phyloP scores from a whole-genome alignment of 2,113 vertebrate genomes.

The Tapirus terrestris region DNA sequence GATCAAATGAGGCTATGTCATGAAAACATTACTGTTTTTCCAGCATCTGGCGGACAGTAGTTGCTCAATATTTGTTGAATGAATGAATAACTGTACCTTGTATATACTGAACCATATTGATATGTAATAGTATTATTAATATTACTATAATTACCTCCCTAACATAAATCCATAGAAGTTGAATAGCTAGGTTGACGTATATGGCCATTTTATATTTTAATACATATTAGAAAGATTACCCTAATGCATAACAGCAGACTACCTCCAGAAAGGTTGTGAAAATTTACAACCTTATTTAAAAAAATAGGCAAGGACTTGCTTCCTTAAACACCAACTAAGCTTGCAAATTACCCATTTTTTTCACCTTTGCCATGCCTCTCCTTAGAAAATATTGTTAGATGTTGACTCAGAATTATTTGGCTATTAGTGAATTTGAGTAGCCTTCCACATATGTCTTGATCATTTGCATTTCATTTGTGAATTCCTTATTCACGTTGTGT shows the following conservation, averaged over 20 bases:
- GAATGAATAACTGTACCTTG: not conserved
- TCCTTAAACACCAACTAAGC: not conserved
- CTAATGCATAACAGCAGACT: not conserved
- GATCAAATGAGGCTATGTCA: not conserved
- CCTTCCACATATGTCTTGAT: not conserved
- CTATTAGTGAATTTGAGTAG: not conserved
- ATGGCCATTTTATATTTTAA: not conserved
- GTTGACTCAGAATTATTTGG: not conserved
- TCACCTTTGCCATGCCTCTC: not conserved
- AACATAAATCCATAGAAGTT: not conserved
- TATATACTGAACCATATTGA: not conserved
- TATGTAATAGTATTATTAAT: not conserved
- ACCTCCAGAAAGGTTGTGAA: not conserved
- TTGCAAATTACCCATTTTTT: not conserved
- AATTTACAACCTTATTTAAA: conserved; percentile 3
- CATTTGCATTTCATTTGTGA: not conserved
- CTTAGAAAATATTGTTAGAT: not conserved
- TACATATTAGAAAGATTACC: not conserved
- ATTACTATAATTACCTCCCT: not conserved
- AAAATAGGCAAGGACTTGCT: not conserved
- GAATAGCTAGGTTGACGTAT: not conserved
- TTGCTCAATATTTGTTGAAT: not conserved
- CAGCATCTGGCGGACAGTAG: not conserved
- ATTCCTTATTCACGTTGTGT: not conserved
- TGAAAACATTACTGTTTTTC: not conserved